Evolutionary conservation across 2,797 vertebrate species (phyloP).

Genomic region (Sebastes taczanowskii): DNA sequence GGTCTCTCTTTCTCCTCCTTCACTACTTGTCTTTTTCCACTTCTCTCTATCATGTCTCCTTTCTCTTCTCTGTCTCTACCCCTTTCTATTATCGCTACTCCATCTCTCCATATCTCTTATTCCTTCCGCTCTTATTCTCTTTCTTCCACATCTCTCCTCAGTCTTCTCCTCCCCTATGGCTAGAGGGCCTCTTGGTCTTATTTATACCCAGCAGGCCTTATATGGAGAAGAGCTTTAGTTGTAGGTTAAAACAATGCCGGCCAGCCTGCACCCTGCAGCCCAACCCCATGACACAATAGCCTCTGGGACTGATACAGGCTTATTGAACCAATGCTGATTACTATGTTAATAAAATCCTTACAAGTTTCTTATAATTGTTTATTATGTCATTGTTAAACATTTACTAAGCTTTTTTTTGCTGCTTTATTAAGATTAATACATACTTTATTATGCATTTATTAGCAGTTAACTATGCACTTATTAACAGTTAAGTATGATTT

Average conservation of each 20-base stretch:
- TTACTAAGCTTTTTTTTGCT: no score
- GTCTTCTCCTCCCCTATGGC: slow-evolving; percentile 21
- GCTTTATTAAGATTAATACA: no score
- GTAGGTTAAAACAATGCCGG: slow-evolving; percentile 31
- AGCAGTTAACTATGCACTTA: no score
- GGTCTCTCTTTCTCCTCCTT: background rate
- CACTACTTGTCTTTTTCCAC: no score
- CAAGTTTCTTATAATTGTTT: no score
- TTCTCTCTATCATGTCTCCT: background rate
- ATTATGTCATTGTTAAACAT: no score
- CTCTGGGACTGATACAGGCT: background rate
- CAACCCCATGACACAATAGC: background rate
- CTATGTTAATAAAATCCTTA: background rate
- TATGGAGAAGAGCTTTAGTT: slow-evolving; percentile 59
- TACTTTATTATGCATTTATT: no score
- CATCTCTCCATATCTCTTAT: background rate
- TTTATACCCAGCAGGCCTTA: slow-evolving; percentile 73
- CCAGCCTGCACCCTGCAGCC: background rate
- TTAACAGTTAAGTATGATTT: no score
- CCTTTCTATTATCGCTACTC: no score
- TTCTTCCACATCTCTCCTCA: background rate
- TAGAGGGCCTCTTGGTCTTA: slow-evolving; percentile 39
- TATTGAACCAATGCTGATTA: background rate
- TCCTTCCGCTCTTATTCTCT: background rate
- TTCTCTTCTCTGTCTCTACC: background rate